These are phyloP conservation scores for Malurus cyaneus DNA, from an alignment of 2,113 vertebrate genomes.

Conservation along the genomic window DNA sequence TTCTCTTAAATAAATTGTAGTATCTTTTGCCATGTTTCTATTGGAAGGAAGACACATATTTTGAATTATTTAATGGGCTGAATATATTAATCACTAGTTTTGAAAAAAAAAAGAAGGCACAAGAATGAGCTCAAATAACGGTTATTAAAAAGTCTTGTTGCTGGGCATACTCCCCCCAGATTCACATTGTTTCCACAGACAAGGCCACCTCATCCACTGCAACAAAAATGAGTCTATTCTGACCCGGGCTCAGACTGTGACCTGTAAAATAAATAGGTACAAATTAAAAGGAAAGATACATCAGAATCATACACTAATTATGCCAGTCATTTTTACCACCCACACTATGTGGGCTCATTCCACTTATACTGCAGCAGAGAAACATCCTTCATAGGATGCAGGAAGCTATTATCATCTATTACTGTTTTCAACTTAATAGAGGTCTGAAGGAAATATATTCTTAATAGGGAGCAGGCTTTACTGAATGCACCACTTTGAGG, in stretches of 20 bases:
- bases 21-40: neutral
- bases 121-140: neutral
- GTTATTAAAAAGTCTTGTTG: neutral
- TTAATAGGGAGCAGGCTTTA: neutral
- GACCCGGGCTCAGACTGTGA: conserved; percentile 71
- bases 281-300: neutral
- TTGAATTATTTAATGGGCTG: neutral
- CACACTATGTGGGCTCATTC: neutral
- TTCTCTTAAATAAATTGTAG: neutral
- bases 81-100: neutral
- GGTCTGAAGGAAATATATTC: neutral
- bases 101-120: neutral
- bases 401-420: neutral
- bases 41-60: neutral
- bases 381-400: neutral
- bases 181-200: conserved; percentile 65
- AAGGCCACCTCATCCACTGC: conserved; percentile 66
- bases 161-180: neutral
- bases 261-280: conserved; percentile 31
- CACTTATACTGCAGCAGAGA: neutral
- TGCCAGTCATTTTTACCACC: neutral
- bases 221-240: conserved; percentile 70
- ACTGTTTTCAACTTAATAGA: neutral
- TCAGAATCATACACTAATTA: neutral
- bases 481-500: neutral